Base-by-base conservation (phyloP, 2,113 vertebrate species). In the Corapipo altera region DNA sequence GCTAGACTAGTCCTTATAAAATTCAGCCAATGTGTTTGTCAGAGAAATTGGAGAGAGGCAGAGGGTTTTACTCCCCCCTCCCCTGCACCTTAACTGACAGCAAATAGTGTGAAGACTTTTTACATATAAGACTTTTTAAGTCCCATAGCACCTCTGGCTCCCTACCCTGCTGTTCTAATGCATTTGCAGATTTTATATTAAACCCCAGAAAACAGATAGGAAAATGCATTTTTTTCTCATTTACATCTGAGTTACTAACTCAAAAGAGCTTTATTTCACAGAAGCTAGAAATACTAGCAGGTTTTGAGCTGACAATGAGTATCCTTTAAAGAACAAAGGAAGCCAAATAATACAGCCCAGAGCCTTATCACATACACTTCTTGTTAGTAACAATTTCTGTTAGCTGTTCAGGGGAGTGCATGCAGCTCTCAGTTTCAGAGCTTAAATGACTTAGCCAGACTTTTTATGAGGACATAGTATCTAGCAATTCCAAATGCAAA, bases 401-500 rank as follows among this genome's bases (percentile, higher is more conserved):
- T 91, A 77, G 79, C 66, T 77, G 67, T 71, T 95, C 59, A 71
- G 55, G 32, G 49, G 44, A 94, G 51, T 5, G 1, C 41, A 51
- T 5, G 2, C 44, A 51, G 12, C 33, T 74, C 59, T 88, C 3
- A 1, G 12, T 74, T 93, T 92, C 43, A 66, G 65, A 73, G 35
- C 22, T 83, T 32, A 80, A 94, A 96, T 88, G 69, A 67, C 71
- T 94, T 93, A 88, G 79, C 46, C 93, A 96, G 85, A 64, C 69
- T 55, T 97, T 93, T 97, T 94, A 94, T 0, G 17, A 94, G 75
- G 85, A 49, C 65, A 37, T 1, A 2, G 82, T 86, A 96, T 97
- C 90, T 95, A 96, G 85, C 91, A 92, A 74, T 67, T 67, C 82
- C 81, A 71, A 90, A 64, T 74, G 81, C 76, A 91, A 95, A 96